Evolutionary conservation across 2,888 invertebrate genomes (phyloP), one percentile per base, ranked within the genome.

Genomic region (Agonopterix arenella): DNA sequence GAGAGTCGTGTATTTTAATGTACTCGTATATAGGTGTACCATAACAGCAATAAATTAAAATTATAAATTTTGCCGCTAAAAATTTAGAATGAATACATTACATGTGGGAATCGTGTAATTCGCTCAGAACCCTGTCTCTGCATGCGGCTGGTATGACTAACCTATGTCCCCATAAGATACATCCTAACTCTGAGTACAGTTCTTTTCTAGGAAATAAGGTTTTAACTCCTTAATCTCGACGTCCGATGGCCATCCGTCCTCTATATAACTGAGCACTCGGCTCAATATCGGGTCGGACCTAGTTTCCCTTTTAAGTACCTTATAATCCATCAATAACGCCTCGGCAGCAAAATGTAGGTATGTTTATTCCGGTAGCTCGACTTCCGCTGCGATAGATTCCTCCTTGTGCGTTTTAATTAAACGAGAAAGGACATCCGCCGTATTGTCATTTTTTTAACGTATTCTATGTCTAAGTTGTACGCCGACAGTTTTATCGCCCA

Each of bases 401-500:
- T 8, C 9, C 9, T 37, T 37, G 7, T 37, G 37, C 37, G 9
- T 8, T 9, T 37, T 9, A 37, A 37, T 37, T 37, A 57, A 51
- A 5, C 60, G 52, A 13, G 61, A 65, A 11, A 62, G 48, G 0
- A 55, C 60, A 41, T 66, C 63, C 4, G 61, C 61, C 4, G 50
- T 52, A 9, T 54, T 50, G 43, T 62, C 60, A 9, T 45, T 8
- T 2, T 53, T 8, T 37, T 47, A 1, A 64, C 53, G 44, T 52
- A 61, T 40, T 57, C 52, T 8, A 64, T 54, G 1, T 53, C 44
- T 47, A 59, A 63, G 45, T 67, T 56, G 52, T 76, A 80, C 2
- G 60, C 70, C 2, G 70, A 60, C 36, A 81, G 52, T 2, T 58
- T 55, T 13, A 59, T 46, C 16, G 73, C 70, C 61, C 64, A 76